Conservation (phyloP, 2,113 vertebrate genomes). For the Willisornis vidua region DNA sequence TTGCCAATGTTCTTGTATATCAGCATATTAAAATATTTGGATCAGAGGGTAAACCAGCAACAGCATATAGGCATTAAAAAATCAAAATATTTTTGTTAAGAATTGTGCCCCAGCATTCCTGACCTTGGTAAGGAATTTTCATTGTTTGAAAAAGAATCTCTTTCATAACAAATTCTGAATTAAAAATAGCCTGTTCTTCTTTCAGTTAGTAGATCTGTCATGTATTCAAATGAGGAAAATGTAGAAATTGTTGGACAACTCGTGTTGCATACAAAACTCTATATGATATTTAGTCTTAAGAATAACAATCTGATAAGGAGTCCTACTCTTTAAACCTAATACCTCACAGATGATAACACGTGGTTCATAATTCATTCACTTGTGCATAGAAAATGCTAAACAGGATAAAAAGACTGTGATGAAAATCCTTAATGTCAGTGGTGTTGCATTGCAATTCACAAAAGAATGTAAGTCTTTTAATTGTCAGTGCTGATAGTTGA, state of each 20-base stretch:
- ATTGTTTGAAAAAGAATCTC: neutral
- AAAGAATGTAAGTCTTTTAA: neutral
- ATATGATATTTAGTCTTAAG: neutral
- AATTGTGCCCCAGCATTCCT: constrained; percentile 77
- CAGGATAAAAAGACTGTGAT: neutral
- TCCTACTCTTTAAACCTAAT: neutral
- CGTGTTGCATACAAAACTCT: neutral
- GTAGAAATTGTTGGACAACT: neutral
- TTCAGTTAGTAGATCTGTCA: neutral
- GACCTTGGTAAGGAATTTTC: constrained; percentile 69
- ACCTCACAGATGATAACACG: fast-evolving
- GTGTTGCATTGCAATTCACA: neutral
- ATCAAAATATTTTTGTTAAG: constrained; percentile 79
- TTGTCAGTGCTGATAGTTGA: neutral
- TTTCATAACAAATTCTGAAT: neutral
- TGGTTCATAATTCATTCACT: neutral
- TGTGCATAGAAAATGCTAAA: neutral
- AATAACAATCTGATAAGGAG: neutral
- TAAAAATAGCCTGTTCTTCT: neutral
- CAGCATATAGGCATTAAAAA: constrained; percentile 79
- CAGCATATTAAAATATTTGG: constrained; percentile 79
- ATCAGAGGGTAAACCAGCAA: constrained; percentile 78
- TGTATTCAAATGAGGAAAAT: neutral
- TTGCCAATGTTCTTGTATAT: constrained; percentile 77
- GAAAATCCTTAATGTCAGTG: neutral